phyloP scores from a whole-genome alignment of 2,797 vertebrate species.

The Varecia variegata region DNA sequence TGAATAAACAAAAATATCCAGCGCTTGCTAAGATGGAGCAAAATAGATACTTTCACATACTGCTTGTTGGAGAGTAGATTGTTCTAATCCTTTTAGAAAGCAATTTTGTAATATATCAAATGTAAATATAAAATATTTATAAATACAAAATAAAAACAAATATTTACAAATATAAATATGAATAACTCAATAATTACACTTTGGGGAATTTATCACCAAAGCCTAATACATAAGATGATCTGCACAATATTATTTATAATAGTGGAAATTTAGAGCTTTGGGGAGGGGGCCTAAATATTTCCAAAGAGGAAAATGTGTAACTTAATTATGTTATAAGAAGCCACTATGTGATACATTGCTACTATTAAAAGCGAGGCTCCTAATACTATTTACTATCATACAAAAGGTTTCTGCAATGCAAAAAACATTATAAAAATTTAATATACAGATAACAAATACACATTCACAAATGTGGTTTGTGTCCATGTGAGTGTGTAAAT shows the following conservation, averaged over 20 bases:
- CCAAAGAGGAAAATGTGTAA: background rate
- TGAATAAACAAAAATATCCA: background rate
- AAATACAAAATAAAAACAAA: slow-evolving; percentile 2
- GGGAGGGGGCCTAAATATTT: background rate
- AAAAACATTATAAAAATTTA: background rate
- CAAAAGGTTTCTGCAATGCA: background rate
- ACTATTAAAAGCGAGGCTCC: background rate
- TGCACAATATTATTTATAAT: background rate
- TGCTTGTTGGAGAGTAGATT: background rate
- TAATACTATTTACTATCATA: background rate
- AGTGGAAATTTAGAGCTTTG: background rate
- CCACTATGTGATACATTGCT: background rate
- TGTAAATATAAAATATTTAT: background rate
- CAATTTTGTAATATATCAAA: background rate
- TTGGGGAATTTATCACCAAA: background rate
- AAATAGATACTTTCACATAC: background rate
- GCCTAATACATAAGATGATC: background rate
- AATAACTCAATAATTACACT: background rate
- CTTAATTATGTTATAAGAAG: background rate
- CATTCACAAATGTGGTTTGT: background rate
- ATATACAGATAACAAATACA: background rate
- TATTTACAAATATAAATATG: background rate
- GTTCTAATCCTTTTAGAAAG: background rate
- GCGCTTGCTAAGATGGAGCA: background rate
- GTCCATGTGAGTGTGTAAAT: background rate